Evolutionary conservation across 2,797 vertebrate genomes (phyloP).

Genomic region (Gymnoscopelus microlampas): DNA sequence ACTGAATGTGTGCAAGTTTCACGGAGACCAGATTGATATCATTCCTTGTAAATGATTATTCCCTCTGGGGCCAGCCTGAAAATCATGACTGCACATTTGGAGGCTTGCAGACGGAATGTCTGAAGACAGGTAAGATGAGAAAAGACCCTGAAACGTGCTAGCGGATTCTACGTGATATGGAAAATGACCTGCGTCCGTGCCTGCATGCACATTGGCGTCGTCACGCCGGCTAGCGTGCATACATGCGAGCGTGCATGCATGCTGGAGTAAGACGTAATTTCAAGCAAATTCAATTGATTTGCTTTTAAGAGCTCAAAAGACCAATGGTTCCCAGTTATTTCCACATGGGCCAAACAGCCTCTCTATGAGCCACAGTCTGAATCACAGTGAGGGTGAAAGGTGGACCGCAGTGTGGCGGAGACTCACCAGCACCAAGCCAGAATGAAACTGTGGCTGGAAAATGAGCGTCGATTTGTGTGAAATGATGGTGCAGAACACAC

Average conservation of each 20-base stretch:
- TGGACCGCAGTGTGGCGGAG: neutral
- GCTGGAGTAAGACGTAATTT: neutral
- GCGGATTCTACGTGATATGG: conserved; percentile 1
- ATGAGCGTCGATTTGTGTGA: conserved; percentile 36
- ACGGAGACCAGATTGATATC: conserved; percentile 23
- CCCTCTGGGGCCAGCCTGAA: conserved; percentile 20
- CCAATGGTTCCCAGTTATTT: conserved; percentile 31
- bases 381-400: conserved; percentile 7
- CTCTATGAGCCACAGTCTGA: conserved; percentile 12
- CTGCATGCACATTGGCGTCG: neutral
- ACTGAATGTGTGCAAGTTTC: neutral
- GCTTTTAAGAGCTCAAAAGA: neutral
- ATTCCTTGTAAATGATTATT: conserved; percentile 33
- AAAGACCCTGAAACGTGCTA: conserved; percentile 4
- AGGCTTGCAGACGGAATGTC: conserved; percentile 14
- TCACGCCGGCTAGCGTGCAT: neutral
- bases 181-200: neutral
- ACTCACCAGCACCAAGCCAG: neutral
- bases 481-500: conserved; percentile 31
- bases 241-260: neutral
- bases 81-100: conserved; percentile 20
- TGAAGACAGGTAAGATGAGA: conserved; percentile 26
- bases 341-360: conserved; percentile 33
- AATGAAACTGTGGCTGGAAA: conserved; percentile 28
- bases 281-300: neutral